Evolutionary conservation across 2,888 invertebrate species (phyloP), one percentile per base, ranked within the genome.

Genomic region (Leucophenga maculata): DNA sequence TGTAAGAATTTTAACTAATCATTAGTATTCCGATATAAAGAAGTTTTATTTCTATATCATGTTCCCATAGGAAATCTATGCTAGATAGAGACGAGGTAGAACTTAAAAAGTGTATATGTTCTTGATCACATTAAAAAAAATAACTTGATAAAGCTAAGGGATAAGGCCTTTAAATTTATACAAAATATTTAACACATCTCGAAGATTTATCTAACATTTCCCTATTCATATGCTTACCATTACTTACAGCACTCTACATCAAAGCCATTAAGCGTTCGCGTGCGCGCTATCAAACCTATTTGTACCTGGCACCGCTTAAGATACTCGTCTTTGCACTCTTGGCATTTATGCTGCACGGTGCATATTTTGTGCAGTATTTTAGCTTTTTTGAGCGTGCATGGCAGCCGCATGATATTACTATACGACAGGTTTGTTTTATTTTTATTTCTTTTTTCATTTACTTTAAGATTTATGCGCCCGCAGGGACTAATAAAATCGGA

Each of bases 271-370:
- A 91, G 44, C 88, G 95, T n/a, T 91, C 92, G 74, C 89, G 89
- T 76, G 91, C 92, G 32, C 91, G 94, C 26, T 94, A 95, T 79
- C 92, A 93, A 80, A 92, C 93, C 0, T 95, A 96, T 83, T 90
- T 93, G 50, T 90, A 92, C 65, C 90, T 95, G 2, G 92, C 96
- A 0, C 76, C 95, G 18, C 93, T 94, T 91, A 97, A 97, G 89
- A 92, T 94, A 68, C 52, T 92, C 0, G 86, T 94, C 3, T 97
- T 97, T 81, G 91, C 94, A 74, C 77, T 89, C 1, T 90, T 91
- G 71, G 92, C 92, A 77, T 83, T 94, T 59, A 80, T 92, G 9
- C 91, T 93, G 67, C 88, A 87, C 72, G 87, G 86, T 14, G 78
- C 78, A 46, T 74, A 72, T 13, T 77, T 87, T 48, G 13, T 70